Conservation (phyloP, 2,888 invertebrate species). For the Epirrhoe alternata region DNA sequence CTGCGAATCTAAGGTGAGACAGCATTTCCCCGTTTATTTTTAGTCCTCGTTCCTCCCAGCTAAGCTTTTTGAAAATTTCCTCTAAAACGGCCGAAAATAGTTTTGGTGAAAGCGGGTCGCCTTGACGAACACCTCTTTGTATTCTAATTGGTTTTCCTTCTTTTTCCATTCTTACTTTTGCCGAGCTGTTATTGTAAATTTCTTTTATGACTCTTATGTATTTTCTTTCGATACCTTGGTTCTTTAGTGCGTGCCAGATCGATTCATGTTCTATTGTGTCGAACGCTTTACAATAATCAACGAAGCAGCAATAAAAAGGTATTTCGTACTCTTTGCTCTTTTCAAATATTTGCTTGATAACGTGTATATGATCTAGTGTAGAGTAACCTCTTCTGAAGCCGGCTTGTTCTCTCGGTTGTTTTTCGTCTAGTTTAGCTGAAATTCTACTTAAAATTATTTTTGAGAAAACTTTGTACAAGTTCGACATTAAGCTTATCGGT, state of each 20-base stretch:
- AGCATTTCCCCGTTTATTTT: too few species aligned
- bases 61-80: too few species aligned
- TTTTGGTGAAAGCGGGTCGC: too few species aligned
- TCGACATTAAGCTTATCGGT: neutral
- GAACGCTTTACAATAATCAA: neutral
- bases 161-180: too few species aligned
- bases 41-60: too few species aligned
- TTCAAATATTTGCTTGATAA: neutral
- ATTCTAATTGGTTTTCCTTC: too few species aligned
- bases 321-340: neutral
- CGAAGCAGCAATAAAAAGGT: neutral
- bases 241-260: neutral
- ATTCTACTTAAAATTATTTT: neutral
- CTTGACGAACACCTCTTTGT: too few species aligned
- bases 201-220: too few species aligned
- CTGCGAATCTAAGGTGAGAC: too few species aligned
- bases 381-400: neutral
- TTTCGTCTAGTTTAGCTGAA: neutral
- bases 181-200: too few species aligned
- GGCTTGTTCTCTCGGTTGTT: neutral
- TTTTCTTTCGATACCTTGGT: too few species aligned
- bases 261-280: neutral
- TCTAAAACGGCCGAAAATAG: too few species aligned
- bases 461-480: neutral
- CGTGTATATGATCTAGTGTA: neutral